Conservation (phyloP, 2,888 invertebrate genomes). For the Rugalucina vietnamica region DNA sequence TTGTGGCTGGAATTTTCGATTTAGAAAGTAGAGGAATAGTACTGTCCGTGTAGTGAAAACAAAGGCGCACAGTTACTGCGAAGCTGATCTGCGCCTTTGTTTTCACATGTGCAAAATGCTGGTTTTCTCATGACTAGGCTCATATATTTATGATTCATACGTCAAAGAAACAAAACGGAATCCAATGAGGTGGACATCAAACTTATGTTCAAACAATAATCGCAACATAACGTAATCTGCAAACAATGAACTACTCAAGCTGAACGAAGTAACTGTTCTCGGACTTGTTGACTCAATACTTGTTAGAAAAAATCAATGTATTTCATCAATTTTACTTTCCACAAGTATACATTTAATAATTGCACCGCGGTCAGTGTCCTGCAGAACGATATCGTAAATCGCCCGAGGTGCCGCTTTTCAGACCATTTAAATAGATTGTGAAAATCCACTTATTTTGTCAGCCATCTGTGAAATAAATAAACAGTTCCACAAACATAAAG, state of each 20-base stretch:
- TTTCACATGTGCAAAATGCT: too few species aligned
- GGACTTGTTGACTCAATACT: too few species aligned
- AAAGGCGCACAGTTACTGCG: too few species aligned
- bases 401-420: neutral
- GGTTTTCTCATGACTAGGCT: too few species aligned
- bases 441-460: slow-evolving; percentile 3
- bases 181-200: neutral
- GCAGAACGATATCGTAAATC: neutral
- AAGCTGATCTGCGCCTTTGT: too few species aligned
- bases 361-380: neutral
- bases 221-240: neutral
- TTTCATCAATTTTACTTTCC: slow-evolving; percentile 7
- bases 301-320: neutral
- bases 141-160: neutral
- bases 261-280: neutral
- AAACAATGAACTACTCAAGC: neutral
- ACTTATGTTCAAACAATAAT: neutral
- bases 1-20: too few species aligned
- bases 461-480: neutral
- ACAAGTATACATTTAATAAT: neutral
- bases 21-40: too few species aligned
- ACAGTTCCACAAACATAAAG: too few species aligned
- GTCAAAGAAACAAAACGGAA: neutral
- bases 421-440: neutral
- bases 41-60: too few species aligned